Evolutionary conservation across 1,140 invertebrate species (phyloP).

Genomic region (Drosophila sp.): DNA sequence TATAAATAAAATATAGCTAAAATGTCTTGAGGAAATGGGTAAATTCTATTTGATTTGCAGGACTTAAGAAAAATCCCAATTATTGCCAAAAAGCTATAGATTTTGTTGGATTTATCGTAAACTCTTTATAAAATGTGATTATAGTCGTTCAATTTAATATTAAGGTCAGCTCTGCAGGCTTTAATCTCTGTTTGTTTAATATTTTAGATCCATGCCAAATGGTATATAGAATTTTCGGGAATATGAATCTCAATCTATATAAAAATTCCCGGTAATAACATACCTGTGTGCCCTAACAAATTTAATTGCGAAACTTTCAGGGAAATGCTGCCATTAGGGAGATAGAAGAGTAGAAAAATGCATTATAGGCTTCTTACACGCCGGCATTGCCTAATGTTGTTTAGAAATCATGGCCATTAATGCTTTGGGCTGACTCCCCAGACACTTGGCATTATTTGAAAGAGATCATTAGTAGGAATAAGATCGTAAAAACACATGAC

Average conservation of each 20-base stretch:
- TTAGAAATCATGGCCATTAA: slow-evolving; percentile 35
- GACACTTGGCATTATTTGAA: slow-evolving; percentile 49
- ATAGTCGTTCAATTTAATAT: too few species aligned
- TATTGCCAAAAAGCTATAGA: too few species aligned
- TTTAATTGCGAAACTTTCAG: slow-evolving; percentile 41
- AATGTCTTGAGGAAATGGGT: too few species aligned
- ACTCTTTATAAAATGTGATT: too few species aligned
- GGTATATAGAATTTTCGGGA: too few species aligned
- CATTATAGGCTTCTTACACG: slow-evolving; percentile 3
- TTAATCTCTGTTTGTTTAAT: too few species aligned
- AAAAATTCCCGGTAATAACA: slow-evolving; percentile 15
- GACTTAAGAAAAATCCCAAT: too few species aligned
- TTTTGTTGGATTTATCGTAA: too few species aligned
- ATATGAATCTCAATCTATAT: neutral
- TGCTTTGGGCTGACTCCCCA: neutral
- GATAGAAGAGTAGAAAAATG: neutral
- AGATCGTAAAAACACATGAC: slow-evolving; percentile 79
- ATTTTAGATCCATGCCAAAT: neutral
- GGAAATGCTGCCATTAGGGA: slow-evolving; percentile 23
- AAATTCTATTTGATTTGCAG: too few species aligned
- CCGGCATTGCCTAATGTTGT: slow-evolving; percentile 40
- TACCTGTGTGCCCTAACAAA: neutral
- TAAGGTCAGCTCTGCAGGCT: too few species aligned
- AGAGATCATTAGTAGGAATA: slow-evolving; percentile 81
- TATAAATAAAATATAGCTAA: too few species aligned